Conservation (phyloP, 2,888 invertebrate species). For the Meiosimyza platycephala region DNA sequence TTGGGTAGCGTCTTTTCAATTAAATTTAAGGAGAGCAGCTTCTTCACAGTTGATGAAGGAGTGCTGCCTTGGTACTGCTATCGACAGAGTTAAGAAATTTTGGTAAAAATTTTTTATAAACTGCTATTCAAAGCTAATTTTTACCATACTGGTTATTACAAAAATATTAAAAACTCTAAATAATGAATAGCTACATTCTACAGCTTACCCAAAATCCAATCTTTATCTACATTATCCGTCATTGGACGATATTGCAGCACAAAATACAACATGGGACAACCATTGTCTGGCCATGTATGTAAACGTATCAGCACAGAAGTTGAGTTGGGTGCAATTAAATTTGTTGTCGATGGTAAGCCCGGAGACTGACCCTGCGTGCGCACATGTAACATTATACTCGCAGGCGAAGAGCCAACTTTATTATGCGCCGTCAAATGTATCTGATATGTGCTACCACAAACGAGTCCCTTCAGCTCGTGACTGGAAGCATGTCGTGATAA, state of each 20-base stretch:
- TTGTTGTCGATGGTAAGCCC: conserved; percentile 73
- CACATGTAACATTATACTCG: conserved; percentile 76
- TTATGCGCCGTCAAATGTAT: conserved; percentile 78
- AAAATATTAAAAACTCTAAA: no score
- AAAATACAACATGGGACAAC: conserved; percentile 77
- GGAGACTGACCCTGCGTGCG: conserved; percentile 80
- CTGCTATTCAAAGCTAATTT: no score
- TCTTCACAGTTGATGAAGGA: no score
- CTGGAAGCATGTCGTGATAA: conserved; percentile 75
- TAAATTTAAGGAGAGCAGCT: no score
- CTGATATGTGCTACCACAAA: conserved; percentile 80
- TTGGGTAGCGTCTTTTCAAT: no score
- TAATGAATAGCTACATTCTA: no score
- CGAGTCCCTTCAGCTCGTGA: conserved; percentile 76
- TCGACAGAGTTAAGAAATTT: no score
- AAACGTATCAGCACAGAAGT: conserved; percentile 76
- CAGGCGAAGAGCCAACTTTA: conserved; percentile 77
- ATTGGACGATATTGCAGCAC: conserved; percentile 76
- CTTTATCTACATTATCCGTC: conserved; percentile 70
- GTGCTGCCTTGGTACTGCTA: no score
- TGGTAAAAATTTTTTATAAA: no score
- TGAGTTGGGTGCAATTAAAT: conserved; percentile 77
- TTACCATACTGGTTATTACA: no score
- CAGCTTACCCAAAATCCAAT: conserved; percentile 75
- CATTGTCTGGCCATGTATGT: conserved; percentile 80